These are phyloP conservation scores for Oreochromis spilurus DNA, from an alignment of 2,113 vertebrate species.

Conservation along the genomic window DNA sequence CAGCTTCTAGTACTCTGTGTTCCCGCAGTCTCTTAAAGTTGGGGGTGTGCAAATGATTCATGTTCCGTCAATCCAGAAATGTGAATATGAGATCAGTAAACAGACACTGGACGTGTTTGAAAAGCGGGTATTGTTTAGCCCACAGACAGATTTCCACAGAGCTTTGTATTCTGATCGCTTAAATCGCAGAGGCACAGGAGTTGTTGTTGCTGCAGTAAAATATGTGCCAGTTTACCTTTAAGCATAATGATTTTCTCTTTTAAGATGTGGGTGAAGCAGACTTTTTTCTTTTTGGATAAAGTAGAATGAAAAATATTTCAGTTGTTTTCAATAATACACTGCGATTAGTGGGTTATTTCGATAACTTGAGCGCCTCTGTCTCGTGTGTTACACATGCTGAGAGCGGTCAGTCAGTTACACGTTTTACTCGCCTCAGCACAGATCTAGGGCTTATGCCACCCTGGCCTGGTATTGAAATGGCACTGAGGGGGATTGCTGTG, in stretches of 20 bases:
- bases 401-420: not conserved
- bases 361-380: not conserved
- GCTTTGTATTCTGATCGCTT: slow-evolving; percentile 29
- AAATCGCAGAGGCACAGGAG: not conserved
- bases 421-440: slow-evolving; percentile 14
- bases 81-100: slow-evolving; percentile 48
- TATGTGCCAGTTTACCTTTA: not conserved
- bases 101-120: slow-evolving; percentile 36
- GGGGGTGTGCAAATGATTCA: slow-evolving; percentile 56
- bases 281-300: not conserved
- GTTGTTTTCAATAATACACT: not conserved
- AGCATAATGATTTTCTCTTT: not conserved
- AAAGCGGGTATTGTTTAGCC: slow-evolving; percentile 59
- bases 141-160: slow-evolving; percentile 35
- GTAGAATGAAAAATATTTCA: not conserved
- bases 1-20: slow-evolving; percentile 56
- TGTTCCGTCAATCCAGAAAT: slow-evolving; percentile 52
- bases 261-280: not conserved
- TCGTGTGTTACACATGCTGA: slow-evolving; percentile 16
- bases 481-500: slow-evolving; percentile 19
- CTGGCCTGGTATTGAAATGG: slow-evolving; percentile 25
- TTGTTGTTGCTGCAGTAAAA: not conserved
- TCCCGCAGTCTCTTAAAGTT: slow-evolving; percentile 56
- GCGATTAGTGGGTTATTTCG: not conserved
- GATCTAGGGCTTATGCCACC: slow-evolving; percentile 29